Evolutionary conservation across 2,888 invertebrate genomes (phyloP), one percentile per base, ranked within the genome.

Genomic region (Cataglyphis rosenhaueri): DNA sequence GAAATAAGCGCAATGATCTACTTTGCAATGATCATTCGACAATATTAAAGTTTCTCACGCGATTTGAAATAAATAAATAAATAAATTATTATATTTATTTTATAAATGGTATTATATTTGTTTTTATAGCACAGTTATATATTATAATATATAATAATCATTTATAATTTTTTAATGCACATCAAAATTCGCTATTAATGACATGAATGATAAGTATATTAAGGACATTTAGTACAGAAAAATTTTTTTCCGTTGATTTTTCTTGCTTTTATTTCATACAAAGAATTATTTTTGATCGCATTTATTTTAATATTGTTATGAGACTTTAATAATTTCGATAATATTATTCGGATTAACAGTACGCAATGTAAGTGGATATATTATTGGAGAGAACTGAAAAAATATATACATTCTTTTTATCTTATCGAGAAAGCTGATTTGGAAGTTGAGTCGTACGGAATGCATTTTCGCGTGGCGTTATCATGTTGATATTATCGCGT

Each of bases 391-490:
- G 9, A 71, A n/a, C 3, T 41, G 41, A 21, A 8, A 18, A 59
- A 29, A 29, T 41, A 41, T 41, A 44, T 32, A 62, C 15, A 29
- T 12, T 81, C 48, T 55, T 38, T 71, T 83, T 84, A 87, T 88
- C 85, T 87, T 88, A 87, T 87, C 84, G 70, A 61, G 6, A 83
- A 82, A 82, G 74, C 83, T 83, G 68, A 61, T 65, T 81, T 52
- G 68, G 38, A 48, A 52, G 18, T 52, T 59, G 66, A 71, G 64
- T 65, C 68, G 78, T 29, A 65, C 25, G 25, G 57, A 57, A 68
- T 55, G 65, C 78, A 59, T 74, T 78, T 74, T 38, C n/a, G 55
- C 35, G 25, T 61, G 44, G 32, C 32, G 21, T 62, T 64, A 64
- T 74, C 75, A 68, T 61, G 55, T 52, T 59, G 57, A 35, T 59